These are phyloP conservation scores for Penaeus chinensis DNA, from an alignment of 1,140 invertebrate genomes.

Conservation along the genomic window DNA sequence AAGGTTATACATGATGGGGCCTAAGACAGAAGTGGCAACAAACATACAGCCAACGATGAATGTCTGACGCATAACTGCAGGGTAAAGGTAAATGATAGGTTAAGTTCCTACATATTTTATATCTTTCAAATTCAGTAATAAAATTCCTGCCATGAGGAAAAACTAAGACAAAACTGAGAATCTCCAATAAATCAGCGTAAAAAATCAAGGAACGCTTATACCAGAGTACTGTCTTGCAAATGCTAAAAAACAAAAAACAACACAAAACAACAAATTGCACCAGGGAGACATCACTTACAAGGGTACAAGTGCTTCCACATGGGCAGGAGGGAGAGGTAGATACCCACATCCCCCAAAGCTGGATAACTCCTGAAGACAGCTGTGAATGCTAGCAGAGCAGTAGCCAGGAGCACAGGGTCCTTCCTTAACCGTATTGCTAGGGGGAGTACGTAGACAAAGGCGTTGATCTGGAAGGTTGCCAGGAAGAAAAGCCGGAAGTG, in stretches of 20 bases:
- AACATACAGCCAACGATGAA: slow-evolving; percentile 92
- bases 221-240: not conserved
- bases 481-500: slow-evolving; percentile 96
- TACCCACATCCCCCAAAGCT: slow-evolving; percentile 91
- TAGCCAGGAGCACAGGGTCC: slow-evolving; percentile 87
- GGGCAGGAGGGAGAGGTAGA: slow-evolving; percentile 90
- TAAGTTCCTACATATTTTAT: no score
- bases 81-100: not conserved
- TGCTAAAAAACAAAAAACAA: not conserved
- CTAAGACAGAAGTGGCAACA: slow-evolving; percentile 87
- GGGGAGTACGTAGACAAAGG: slow-evolving; percentile 90
- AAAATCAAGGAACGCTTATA: not conserved
- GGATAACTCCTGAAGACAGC: slow-evolving; percentile 98
- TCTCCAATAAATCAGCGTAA: no score
- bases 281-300: slow-evolving; percentile 75
- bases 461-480: slow-evolving; percentile 97
- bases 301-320: slow-evolving; percentile 91
- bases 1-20: slow-evolving; percentile 95
- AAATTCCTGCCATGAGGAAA: no score
- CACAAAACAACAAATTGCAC: slow-evolving; percentile 22
- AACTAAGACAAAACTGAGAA: no score
- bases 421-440: slow-evolving; percentile 85
- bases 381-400: slow-evolving; percentile 84
- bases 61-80: slow-evolving; percentile 74
- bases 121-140: no score